Base-by-base conservation (phyloP, 2,888 invertebrate species). In the Andrena trimmerana region DNA sequence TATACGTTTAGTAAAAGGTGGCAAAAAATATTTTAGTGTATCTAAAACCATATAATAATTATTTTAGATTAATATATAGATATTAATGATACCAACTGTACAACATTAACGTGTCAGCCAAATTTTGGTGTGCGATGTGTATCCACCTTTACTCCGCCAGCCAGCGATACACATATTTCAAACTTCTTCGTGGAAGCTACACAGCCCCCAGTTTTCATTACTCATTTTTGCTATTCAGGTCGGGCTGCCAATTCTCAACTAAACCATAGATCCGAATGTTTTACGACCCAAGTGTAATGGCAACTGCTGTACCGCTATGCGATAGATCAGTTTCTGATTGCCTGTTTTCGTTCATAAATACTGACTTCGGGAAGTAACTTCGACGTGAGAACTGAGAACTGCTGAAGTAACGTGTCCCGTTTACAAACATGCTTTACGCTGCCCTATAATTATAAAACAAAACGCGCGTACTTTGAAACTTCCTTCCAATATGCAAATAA, bases 371-470 rank as follows among this genome's bases (percentile, higher is more conserved):
- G 36, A 20, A 50, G 48, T 27, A 50, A 50, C 36, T 29, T 13
- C 24, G 24, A 66, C 20, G 62, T 63, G 62, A 33, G 62, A 63
- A 63, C 36, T 29, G 60, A 31, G 29, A 31, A 60, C 60, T 60
- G 54, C 24, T 54, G 20, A n/a, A 54, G 54, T 54, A 54, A 54
- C 29, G 31, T 63, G 33, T 63, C 33, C 62, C 33, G 62, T 63
- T 31, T 63, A 63, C 36, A 20, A 63, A n/a, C 33, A 63, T 3
- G 13, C 31, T 36, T 1, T 20, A 54, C 54, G 3, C 24, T 54
- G 20, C 54, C 24, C 36, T 31, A 20, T 33, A 63, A 33, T 63
- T 36, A 36, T n/a, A 54, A 54, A 54, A 54, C 24, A 24, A 20
- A 24, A 54, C 20, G 8, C 24, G 16, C n/a, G 24, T 54, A 54